phyloP scores from a whole-genome alignment of 2,113 vertebrate genomes.

The Lepisosteus oculatus region DNA sequence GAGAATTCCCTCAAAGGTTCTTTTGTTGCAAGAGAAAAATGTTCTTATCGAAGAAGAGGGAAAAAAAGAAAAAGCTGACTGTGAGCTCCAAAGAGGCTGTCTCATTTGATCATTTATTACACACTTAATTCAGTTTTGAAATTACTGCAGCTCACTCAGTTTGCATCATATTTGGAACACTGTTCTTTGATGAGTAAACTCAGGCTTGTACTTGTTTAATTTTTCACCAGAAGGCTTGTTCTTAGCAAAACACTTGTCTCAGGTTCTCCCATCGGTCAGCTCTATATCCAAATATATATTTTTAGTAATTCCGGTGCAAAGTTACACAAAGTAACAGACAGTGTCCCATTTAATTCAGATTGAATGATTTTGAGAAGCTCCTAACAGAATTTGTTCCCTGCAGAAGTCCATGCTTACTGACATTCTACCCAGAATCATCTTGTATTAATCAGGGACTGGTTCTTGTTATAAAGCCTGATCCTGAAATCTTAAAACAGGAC shows the following conservation, averaged over 20 bases:
- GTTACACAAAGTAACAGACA: slow-evolving; percentile 65
- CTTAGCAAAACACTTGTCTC: slow-evolving; percentile 67
- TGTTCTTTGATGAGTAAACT: slow-evolving; percentile 64
- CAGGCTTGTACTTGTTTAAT: slow-evolving; percentile 55
- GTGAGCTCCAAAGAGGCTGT: slow-evolving; percentile 64
- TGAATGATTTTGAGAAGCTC: slow-evolving; percentile 60
- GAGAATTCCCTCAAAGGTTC: slow-evolving; percentile 55
- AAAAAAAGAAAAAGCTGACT: slow-evolving; percentile 64
- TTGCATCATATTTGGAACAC: slow-evolving; percentile 61
- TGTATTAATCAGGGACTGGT: background rate
- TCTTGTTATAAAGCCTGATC: background rate
- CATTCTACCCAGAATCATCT: background rate
- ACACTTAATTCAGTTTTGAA: slow-evolving; percentile 73
- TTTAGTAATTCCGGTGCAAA: slow-evolving; percentile 51
- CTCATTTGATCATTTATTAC: slow-evolving; percentile 74
- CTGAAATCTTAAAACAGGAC: background rate
- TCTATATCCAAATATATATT: slow-evolving; percentile 53
- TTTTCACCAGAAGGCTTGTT: slow-evolving; percentile 46
- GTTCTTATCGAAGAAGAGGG: slow-evolving; percentile 35
- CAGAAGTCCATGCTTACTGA: background rate
- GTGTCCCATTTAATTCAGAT: slow-evolving; percentile 52
- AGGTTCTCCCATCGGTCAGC: slow-evolving; percentile 60
- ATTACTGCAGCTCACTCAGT: slow-evolving; percentile 61
- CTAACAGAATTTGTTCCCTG: background rate
- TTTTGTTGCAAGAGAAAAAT: slow-evolving; percentile 65